Conservation (phyloP, 2,888 invertebrate genomes). For the Carabus problematicus region DNA sequence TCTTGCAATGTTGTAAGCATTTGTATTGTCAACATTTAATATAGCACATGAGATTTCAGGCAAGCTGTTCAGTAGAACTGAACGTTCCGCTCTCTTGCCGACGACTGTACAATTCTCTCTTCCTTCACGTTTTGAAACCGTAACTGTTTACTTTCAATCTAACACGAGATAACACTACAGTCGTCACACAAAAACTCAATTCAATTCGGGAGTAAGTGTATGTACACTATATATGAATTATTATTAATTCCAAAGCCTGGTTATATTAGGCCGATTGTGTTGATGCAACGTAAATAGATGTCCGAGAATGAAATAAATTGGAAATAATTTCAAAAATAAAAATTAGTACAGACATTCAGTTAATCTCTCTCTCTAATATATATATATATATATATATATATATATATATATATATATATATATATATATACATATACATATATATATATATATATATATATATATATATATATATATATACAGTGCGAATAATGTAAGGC, state of each 20-base stretch:
- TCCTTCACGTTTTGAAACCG: background rate
- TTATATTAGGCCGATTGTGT: no score
- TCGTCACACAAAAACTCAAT: constrained; percentile 32
- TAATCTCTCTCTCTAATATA: background rate
- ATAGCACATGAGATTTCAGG: no score
- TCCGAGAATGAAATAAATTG: background rate
- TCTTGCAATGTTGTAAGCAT: constrained; percentile 24
- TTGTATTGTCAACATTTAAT: no score
- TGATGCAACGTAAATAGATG: no score
- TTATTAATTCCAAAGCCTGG: constrained; percentile 27
- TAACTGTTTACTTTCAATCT: constrained; percentile 30
- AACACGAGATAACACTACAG: constrained; percentile 24
- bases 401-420: constrained; percentile 4
- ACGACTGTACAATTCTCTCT: background rate
- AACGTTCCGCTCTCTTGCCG: constrained; percentile 1
- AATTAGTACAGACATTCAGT: no score
- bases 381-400: constrained; percentile 4
- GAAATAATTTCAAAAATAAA: no score
- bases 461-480: no score
- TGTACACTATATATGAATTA: constrained; percentile 28
- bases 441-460: no score
- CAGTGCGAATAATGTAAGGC: no score
- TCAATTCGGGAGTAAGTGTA: constrained; percentile 16
- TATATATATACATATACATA: constrained; percentile 1
- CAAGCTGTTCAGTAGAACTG: no score